phyloP scores from a whole-genome alignment of 92 coral and sea anemone species.

The Paragorgia papillata region DNA sequence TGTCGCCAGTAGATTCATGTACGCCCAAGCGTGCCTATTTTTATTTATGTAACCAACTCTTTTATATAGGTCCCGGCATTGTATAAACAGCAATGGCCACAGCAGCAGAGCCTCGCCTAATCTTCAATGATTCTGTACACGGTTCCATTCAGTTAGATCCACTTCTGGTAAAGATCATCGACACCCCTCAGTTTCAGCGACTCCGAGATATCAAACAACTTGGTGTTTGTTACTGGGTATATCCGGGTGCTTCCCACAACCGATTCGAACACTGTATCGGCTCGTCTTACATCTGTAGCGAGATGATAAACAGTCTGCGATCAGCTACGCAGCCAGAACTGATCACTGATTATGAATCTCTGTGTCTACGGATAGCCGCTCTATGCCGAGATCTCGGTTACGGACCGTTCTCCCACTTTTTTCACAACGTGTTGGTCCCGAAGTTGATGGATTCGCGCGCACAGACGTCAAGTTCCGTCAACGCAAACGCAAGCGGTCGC shows the following conservation, averaged over 20 bases:
- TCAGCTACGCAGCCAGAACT: conserved; percentile 20
- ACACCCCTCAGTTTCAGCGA: conserved; percentile 37
- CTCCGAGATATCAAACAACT: conserved; percentile 35
- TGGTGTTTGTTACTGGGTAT: conserved; percentile 28
- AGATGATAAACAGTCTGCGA: conserved; percentile 21
- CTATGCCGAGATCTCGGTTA: conserved; percentile 96
- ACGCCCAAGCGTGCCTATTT: too few relatives aligned
- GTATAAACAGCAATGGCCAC: too few relatives aligned
- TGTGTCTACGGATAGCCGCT: conserved; percentile 87
- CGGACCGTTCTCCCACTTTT: conserved; percentile 94
- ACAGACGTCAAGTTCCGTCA: neutral
- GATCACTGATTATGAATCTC: conserved; percentile 72
- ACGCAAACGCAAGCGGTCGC: neutral
- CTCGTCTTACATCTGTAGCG: conserved; percentile 23
- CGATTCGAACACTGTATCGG: conserved; percentile 45
- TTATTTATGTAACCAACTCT: too few relatives aligned
- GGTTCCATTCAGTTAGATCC: conserved; percentile 93
- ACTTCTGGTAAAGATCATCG: conserved; percentile 78
- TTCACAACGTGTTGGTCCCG: conserved; percentile 80
- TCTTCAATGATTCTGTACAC: conserved; percentile 92
- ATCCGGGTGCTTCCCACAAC: conserved; percentile 47
- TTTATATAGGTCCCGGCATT: too few relatives aligned
- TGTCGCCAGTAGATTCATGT: too few relatives aligned
- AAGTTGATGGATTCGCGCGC: conserved; percentile 36
- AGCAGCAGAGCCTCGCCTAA: too few relatives aligned